These are phyloP conservation scores for Vanessa cardui DNA, from an alignment of 2,888 invertebrate genomes.

Conservation along the genomic window DNA sequence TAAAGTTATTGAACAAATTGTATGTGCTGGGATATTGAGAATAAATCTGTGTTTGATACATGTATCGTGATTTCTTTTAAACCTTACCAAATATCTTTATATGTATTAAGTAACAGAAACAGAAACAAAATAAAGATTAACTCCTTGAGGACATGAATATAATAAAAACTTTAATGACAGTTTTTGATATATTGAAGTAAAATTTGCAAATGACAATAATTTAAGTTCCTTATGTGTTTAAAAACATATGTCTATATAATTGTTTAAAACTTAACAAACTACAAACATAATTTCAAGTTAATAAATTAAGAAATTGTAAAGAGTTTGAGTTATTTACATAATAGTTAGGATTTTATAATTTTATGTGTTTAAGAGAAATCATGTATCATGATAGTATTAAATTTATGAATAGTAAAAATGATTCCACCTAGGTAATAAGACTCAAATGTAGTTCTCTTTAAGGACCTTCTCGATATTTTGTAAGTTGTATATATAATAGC, in stretches of 20 bases:
- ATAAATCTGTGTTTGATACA: slow-evolving; percentile 32
- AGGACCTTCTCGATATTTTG: slow-evolving; percentile 65
- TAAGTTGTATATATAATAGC: slow-evolving; percentile 77
- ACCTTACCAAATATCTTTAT: slow-evolving; percentile 4
- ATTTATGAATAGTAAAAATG: slow-evolving; percentile 49
- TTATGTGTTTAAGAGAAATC: slow-evolving; percentile 30
- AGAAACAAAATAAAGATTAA: too few species aligned
- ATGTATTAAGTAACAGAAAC: not conserved
- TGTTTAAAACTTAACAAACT: too few species aligned
- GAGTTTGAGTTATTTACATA: too few species aligned
- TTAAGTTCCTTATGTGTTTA: too few species aligned
- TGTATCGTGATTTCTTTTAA: slow-evolving; percentile 37
- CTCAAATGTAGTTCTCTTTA: slow-evolving; percentile 71
- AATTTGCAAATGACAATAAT: too few species aligned
- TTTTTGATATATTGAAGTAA: too few species aligned
- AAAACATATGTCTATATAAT: too few species aligned
- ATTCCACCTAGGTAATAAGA: slow-evolving; percentile 79
- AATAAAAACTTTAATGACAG: too few species aligned
- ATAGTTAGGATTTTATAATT: not conserved
- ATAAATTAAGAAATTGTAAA: too few species aligned
- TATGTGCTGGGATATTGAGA: slow-evolving; percentile 36
- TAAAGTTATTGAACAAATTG: slow-evolving; percentile 30
- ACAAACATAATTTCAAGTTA: too few species aligned
- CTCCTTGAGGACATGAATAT: too few species aligned
- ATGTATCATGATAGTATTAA: slow-evolving; percentile 30